These are phyloP conservation scores for Acrobasis suavella DNA, from an alignment of 2,888 invertebrate species.

Conservation along the genomic window DNA sequence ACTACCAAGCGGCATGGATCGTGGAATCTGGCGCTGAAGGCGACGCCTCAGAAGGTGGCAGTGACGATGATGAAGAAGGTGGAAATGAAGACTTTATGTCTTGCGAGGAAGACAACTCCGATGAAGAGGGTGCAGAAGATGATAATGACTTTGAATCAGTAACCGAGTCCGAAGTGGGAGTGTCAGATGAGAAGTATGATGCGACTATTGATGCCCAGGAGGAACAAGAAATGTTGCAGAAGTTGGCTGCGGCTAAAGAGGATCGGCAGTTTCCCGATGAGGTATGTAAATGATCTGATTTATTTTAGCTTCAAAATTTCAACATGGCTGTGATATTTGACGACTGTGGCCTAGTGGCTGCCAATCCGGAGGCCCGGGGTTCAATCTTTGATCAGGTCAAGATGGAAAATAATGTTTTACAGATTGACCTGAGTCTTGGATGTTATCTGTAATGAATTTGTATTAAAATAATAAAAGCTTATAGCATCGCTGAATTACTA, in stretches of 20 bases:
- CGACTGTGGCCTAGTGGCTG: too few relatives aligned
- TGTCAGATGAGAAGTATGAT: conserved; percentile 84
- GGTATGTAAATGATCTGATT: conserved; percentile 62
- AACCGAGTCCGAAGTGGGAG: conserved; percentile 84
- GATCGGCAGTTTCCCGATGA: conserved; percentile 98
- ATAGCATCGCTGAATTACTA: too few relatives aligned
- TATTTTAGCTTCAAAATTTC: too few relatives aligned
- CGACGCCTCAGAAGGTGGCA: conserved; percentile 69
- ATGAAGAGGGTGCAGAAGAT: conserved; percentile 76
- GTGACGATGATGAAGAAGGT: conserved; percentile 54
- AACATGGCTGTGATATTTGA: too few relatives aligned
- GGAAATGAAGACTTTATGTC: conserved; percentile 71
- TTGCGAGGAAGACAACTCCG: conserved; percentile 78
- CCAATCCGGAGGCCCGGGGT: too few relatives aligned
- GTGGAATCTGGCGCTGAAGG: conserved; percentile 87
- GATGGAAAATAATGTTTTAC: too few relatives aligned
- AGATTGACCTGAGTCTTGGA: too few relatives aligned
- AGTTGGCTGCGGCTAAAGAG: conserved; percentile 86
- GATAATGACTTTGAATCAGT: conserved; percentile 87
- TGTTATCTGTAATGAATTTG: too few relatives aligned
- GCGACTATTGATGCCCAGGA: conserved; percentile 84
- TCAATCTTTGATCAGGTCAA: too few relatives aligned
- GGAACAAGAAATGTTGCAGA: conserved; percentile 89
- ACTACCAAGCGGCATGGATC: conserved; percentile 98
- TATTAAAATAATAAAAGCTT: too few relatives aligned